Evolutionary conservation across 2,888 invertebrate genomes (phyloP).

Genomic region (Matsumyia berberina): DNA sequence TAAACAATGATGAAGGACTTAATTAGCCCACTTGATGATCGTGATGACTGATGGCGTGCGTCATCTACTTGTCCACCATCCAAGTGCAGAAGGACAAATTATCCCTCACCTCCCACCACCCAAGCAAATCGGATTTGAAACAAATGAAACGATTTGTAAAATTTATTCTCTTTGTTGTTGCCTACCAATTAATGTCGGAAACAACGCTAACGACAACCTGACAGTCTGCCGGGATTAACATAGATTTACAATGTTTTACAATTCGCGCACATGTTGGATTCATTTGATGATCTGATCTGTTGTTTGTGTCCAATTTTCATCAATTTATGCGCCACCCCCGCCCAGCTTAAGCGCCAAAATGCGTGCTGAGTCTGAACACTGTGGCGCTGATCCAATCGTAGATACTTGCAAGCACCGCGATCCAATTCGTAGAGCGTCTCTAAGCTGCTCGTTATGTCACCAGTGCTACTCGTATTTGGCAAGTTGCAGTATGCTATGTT

Average conservation of each 20-base stretch:
- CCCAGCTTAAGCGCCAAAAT: constrained; percentile 32
- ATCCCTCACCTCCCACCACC: not conserved
- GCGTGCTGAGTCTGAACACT: constrained; percentile 21
- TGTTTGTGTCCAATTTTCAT: not conserved
- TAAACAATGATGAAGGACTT: not conserved
- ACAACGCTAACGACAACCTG: constrained; percentile 25
- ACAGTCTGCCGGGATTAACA: constrained; percentile 31
- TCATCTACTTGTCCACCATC: constrained; percentile 10
- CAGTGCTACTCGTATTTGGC: constrained; percentile 66
- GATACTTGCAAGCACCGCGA: constrained; percentile 47
- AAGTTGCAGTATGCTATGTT: constrained; percentile 51
- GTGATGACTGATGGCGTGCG: not conserved
- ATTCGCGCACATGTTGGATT: constrained; percentile 16
- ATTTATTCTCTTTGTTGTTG: constrained; percentile 11
- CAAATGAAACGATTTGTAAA: constrained; percentile 59
- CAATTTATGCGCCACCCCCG: constrained; percentile 18
- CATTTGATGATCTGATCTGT: not conserved
- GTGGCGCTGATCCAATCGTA: constrained; percentile 14
- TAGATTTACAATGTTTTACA: constrained; percentile 22
- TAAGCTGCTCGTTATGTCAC: constrained; percentile 62
- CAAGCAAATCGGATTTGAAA: constrained; percentile 47
- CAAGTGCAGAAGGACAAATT: constrained; percentile 11
- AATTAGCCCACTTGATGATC: constrained; percentile 1
- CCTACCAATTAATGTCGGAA: constrained; percentile 45
- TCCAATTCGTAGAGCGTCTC: constrained; percentile 42